Percentiles rank a stretch among this genome's conserved stretches.
phyloP scores from a whole-genome alignment of 2,888 invertebrate species.

The Chymomyza procnemis region DNA sequence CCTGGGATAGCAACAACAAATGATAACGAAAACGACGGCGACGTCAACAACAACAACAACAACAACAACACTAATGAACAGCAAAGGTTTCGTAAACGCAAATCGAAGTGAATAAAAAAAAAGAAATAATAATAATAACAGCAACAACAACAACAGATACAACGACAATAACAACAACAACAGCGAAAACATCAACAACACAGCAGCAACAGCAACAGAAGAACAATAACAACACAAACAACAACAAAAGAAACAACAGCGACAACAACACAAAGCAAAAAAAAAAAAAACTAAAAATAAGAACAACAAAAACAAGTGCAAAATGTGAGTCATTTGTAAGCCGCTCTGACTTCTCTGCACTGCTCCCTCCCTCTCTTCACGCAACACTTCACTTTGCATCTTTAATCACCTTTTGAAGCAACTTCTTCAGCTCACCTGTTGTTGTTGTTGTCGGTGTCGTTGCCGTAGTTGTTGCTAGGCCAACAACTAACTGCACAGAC shows the following conservation, averaged over 20 bases:
- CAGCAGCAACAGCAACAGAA: conserved; percentile 10
- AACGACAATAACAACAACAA: conserved; percentile 48
- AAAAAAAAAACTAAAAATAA: conserved; percentile 30
- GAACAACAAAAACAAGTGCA: conserved; percentile 36
- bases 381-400: no score
- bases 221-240: conserved; percentile 44
- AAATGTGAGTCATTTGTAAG: conserved; percentile 67
- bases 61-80: conserved; percentile 53
- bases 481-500: conserved; percentile 40
- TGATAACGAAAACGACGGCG: conserved; percentile 45
- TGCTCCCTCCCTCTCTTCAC: neutral
- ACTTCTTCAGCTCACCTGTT: neutral
- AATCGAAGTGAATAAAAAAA: conserved; percentile 45
- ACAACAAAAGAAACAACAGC: conserved; percentile 28
- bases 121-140: neutral
- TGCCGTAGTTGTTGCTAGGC: conserved; percentile 18
- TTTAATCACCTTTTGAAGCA: neutral
- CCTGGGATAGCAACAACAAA: conserved; percentile 68
- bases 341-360: conserved; percentile 18
- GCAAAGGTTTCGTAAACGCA: conserved; percentile 66
- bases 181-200: conserved; percentile 28
- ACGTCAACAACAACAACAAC: conserved; percentile 32
- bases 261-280: conserved; percentile 35
- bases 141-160: conserved; percentile 4
- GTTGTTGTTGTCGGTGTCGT: neutral